Percentiles rank a stretch among this genome's conserved stretches.
Evolutionary conservation across 1,140 invertebrate genomes (phyloP).

Genomic region (Rhyacophila brunnea): DNA sequence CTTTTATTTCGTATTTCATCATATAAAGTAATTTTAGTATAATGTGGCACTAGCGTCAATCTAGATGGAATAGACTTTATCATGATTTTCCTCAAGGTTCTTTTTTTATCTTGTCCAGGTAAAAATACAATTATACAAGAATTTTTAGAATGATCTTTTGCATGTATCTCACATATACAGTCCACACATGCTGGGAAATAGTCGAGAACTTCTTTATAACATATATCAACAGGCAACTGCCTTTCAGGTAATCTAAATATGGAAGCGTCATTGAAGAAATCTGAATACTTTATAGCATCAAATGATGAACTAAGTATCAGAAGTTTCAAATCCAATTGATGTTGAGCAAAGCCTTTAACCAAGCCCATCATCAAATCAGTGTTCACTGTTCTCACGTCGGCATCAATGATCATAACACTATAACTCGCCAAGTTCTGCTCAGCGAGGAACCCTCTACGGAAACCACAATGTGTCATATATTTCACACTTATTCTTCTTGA

Average conservation of each 20-base stretch:
- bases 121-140: conserved; percentile 97
- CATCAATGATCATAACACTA: conserved; percentile 99
- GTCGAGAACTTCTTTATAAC: conserved; percentile 98
- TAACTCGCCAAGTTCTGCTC: conserved; percentile 94
- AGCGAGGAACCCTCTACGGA: conserved; percentile 94
- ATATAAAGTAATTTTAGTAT: too few species aligned
- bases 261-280: conserved; percentile 98
- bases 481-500: conserved; percentile 96
- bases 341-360: conserved; percentile 96
- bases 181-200: conserved; percentile 97
- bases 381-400: conserved; percentile 96
- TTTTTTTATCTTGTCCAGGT: conserved; percentile 95
- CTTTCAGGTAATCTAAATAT: conserved; percentile 95
- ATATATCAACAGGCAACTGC: conserved; percentile 90
- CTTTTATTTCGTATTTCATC: conserved; percentile 89
- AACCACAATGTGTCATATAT: conserved; percentile 99
- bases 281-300: conserved; percentile 97
- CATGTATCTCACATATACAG: conserved; percentile 96
- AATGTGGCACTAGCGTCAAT: too few species aligned
- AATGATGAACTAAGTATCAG: conserved; percentile 97
- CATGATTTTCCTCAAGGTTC: conserved; percentile 93
- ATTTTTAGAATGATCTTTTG: conserved; percentile 92
- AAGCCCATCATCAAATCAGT: conserved; percentile 98
- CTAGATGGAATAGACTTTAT: too few species aligned
- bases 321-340: conserved; percentile 92